Evolutionary conservation across 2,888 invertebrate genomes (phyloP).

Genomic region (Eristalis tenax): DNA sequence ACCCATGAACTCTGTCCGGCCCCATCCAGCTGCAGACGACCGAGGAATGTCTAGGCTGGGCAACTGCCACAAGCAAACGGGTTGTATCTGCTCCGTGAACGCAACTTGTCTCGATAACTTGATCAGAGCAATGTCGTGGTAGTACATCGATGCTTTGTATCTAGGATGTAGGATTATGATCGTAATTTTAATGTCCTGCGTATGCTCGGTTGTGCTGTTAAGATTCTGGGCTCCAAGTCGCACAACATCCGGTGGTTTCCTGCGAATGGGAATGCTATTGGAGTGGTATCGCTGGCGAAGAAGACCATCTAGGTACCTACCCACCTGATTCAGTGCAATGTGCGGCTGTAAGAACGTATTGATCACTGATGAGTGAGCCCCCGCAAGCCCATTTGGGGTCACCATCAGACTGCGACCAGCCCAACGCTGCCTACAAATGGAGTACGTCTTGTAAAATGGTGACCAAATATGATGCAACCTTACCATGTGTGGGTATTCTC

Average conservation of each 20-base stretch:
- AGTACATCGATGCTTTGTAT: slow-evolving; percentile 82
- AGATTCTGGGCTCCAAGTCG: slow-evolving; percentile 83
- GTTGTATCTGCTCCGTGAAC: slow-evolving; percentile 77
- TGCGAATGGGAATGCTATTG: slow-evolving; percentile 68
- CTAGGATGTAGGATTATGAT: slow-evolving; percentile 82
- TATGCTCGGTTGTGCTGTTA: slow-evolving; percentile 78
- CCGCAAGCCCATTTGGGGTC: slow-evolving; percentile 79
- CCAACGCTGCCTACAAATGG: slow-evolving; percentile 76
- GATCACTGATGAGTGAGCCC: slow-evolving; percentile 82
- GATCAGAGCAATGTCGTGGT: slow-evolving; percentile 84
- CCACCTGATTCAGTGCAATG: slow-evolving; percentile 81
- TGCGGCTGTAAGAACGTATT: slow-evolving; percentile 83
- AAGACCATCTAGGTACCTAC: slow-evolving; percentile 67
- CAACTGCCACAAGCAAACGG: slow-evolving; percentile 80
- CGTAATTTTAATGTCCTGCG: slow-evolving; percentile 81
- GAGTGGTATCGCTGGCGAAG: background rate
- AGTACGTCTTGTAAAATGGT: no score
- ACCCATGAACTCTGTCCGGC: slow-evolving; percentile 78
- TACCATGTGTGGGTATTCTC: slow-evolving; percentile 85
- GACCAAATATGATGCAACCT: background rate
- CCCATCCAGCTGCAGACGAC: slow-evolving; percentile 80
- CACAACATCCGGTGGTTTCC: slow-evolving; percentile 82
- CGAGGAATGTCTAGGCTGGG: slow-evolving; percentile 74
- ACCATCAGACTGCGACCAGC: slow-evolving; percentile 77
- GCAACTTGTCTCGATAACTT: slow-evolving; percentile 78